Evolutionary conservation across 64 coral and sea anemone genomes (phyloP).

Genomic region (Astreopora myriophthalma): DNA sequence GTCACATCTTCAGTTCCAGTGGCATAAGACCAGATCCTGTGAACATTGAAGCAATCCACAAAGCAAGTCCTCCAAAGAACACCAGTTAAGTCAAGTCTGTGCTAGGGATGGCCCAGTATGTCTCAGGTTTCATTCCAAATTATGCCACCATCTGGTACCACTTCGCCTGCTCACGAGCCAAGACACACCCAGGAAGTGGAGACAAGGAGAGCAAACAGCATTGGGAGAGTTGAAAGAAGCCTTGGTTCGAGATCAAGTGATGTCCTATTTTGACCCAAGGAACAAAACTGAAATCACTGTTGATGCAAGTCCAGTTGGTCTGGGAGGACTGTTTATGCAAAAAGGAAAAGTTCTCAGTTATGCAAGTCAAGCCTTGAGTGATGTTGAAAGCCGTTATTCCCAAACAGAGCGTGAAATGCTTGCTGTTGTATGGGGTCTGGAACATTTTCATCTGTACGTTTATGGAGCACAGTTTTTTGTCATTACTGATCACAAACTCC

Average conservation of each 20-base stretch:
- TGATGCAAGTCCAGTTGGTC: constrained; percentile 12
- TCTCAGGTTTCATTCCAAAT: constrained; percentile 30
- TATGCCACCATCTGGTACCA: constrained; percentile 49
- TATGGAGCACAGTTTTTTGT: constrained; percentile 6
- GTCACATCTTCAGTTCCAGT: constrained; percentile 39
- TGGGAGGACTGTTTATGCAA: not conserved
- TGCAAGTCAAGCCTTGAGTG: constrained; percentile 19
- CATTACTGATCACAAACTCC: not conserved
- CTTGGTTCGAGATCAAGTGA: not conserved
- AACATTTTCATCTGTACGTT: constrained; percentile 13
- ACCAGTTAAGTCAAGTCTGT: constrained; percentile 39
- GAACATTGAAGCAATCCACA: constrained; percentile 55
- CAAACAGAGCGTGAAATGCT: constrained; percentile 19
- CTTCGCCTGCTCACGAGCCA: too few relatives aligned
- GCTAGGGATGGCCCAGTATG: constrained; percentile 33
- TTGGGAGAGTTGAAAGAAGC: constrained; percentile 6
- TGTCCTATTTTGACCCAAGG: constrained; percentile 37
- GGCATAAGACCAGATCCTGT: constrained; percentile 8
- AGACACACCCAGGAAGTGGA: too few relatives aligned
- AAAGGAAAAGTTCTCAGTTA: constrained; percentile 5
- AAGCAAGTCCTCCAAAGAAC: not conserved
- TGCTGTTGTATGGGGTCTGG: constrained; percentile 20
- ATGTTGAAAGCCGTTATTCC: constrained; percentile 26
- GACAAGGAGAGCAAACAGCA: not conserved
- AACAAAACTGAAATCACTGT: not conserved